Evolutionary conservation across 1,140 invertebrate genomes (phyloP), one percentile per base, ranked within the genome.

Genomic region (Drosophila pseudoobscura): DNA sequence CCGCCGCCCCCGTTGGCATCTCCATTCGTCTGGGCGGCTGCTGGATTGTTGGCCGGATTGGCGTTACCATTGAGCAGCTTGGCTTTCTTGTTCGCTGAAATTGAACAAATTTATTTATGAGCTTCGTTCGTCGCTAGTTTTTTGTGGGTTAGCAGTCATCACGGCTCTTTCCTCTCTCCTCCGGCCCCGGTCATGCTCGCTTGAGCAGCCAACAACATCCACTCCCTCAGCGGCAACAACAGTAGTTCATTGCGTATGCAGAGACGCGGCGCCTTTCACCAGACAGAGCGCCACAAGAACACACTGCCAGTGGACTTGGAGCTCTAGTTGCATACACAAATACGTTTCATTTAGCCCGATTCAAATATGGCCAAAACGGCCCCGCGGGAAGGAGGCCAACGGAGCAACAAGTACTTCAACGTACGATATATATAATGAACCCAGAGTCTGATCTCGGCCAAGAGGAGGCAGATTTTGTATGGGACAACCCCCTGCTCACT

Each of bases 31-130:
- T 26, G 4, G 15, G 13, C 43, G 7, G 17, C 53, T 57, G 60
- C 29, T 20, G 59, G 24, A 6, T 35, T 56, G 31, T 43, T 60
- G n/a, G 26, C 61, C 11, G 35, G 35, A 41, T 49, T 76, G 69
- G 55, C 47, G 54, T 65, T 66, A 61, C 75, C 85, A 82, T 84
- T 92, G 50, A 92, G 82, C 44, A 92, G 87, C 72, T 91, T 91
- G 75, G 91, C 91, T 91, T 92, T 92, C 90, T 92, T 92, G 89
- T 91, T 91, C 84, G 91, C 91, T 92, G 87, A 72, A 91, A 91
- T 89, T 83, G 77, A 90, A 91, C 87, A 78, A 91, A 89, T 90
- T 88, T 91, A 87, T 87, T 82, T 68, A 88, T 82, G 56, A 78
- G 70, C 51, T 62, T 62, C 60, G 11, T 39, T 39, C 35, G 35